A percentile compares a stretch with the other conserved stretches of the same genome.
Conservation (phyloP, 1,140 invertebrate genomes). For the Trichoplusia ni region DNA sequence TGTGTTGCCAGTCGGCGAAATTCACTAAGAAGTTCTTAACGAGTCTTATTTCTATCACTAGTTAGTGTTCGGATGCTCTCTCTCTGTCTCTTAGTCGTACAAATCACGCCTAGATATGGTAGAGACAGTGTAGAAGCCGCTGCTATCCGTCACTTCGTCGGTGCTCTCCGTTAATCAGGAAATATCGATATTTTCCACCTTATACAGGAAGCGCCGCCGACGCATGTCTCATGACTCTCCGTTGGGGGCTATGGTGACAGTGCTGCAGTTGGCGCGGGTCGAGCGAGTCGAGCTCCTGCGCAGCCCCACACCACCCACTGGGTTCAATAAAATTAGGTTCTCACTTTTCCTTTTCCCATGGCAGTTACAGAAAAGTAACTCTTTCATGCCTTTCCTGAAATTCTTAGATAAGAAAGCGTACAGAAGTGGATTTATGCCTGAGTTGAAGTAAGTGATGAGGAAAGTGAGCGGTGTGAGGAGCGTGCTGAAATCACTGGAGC, state of each 20-base stretch:
- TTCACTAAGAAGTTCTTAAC: neutral
- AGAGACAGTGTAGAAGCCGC: constrained; percentile 66
- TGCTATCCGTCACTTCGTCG: constrained; percentile 74
- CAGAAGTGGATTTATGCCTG: constrained; percentile 91
- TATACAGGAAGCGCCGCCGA: constrained; percentile 67
- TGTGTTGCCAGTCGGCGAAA: neutral
- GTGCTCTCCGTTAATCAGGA: constrained; percentile 79
- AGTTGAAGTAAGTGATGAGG: constrained; percentile 92
- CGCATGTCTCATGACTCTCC: constrained; percentile 77
- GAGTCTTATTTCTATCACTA: neutral
- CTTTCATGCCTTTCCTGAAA: constrained; percentile 87
- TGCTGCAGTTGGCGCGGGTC: constrained; percentile 80
- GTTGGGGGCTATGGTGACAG: constrained; percentile 76
- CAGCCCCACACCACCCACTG: constrained; percentile 66
- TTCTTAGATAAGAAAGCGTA: constrained; percentile 93
- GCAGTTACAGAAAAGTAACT: constrained; percentile 84
- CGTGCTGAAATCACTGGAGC: constrained; percentile 86
- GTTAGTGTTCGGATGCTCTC: neutral
- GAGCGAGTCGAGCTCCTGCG: constrained; percentile 77
- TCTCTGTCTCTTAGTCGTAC: constrained; percentile 56
- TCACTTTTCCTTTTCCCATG: constrained; percentile 71
- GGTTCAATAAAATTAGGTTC: constrained; percentile 72
- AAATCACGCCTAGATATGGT: constrained; percentile 66
- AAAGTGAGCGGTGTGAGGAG: constrained; percentile 91
- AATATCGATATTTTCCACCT: constrained; percentile 70